Evolutionary conservation across 2,797 vertebrate genomes (phyloP).

Genomic region (Discoglossus pictus): DNA sequence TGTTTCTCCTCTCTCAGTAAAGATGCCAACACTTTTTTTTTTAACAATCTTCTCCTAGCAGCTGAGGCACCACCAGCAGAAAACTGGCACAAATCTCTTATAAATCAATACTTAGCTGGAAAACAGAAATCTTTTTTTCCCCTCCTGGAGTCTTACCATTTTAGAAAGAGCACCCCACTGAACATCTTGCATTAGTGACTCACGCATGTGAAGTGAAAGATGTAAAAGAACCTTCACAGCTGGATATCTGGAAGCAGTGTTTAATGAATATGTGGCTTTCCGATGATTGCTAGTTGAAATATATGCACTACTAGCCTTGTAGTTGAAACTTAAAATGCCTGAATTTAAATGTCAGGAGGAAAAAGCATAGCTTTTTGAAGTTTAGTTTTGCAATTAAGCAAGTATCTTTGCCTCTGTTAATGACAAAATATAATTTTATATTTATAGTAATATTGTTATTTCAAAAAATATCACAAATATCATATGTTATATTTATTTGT

Average conservation of each 20-base stretch:
- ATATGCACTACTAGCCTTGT: conserved; percentile 3
- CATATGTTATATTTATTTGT: no score
- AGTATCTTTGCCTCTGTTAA: conserved; percentile 8
- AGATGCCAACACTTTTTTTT: conserved; percentile 11
- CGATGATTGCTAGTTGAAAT: conserved; percentile 27
- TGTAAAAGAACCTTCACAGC: conserved; percentile 19
- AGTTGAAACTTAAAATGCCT: conserved; percentile 24
- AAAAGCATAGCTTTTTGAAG: conserved; percentile 22
- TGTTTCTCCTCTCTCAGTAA: conserved; percentile 1
- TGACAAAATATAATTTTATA: conserved; percentile 26
- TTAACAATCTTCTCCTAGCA: conserved; percentile 15
- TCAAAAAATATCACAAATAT: no score
- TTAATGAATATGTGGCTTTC: conserved; percentile 41
- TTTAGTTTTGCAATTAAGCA: conserved; percentile 22
- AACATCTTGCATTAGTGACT: conserved; percentile 35
- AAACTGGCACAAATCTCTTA: conserved; percentile 6
- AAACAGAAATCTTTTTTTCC: conserved; percentile 24
- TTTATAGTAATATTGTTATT: conserved; percentile 20
- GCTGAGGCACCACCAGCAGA: conserved; percentile 7
- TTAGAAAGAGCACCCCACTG: conserved; percentile 27
- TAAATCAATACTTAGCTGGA: conserved; percentile 28
- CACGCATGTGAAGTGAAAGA: conserved; percentile 15
- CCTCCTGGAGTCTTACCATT: conserved; percentile 26
- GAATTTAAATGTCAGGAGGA: conserved; percentile 16
- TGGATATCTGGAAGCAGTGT: conserved; percentile 17